A percentile compares a stretch with the other conserved stretches of the same genome.
These are phyloP conservation scores for Ennomos quercinarius DNA, from an alignment of 2,888 invertebrate genomes.

Conservation along the genomic window DNA sequence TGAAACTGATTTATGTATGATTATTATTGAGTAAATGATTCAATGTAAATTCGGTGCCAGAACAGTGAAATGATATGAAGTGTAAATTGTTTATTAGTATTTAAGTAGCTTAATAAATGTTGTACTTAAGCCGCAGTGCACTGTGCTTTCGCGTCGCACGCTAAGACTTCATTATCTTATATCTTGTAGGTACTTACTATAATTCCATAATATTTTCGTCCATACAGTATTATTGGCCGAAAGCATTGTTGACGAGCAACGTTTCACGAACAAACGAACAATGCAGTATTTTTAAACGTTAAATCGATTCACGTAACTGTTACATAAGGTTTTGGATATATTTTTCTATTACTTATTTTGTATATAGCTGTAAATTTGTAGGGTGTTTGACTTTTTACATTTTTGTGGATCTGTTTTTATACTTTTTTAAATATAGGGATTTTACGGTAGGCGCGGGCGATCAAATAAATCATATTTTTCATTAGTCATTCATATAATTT, in stretches of 20 bases:
- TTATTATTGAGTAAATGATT: conserved; percentile 6
- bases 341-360: conserved; percentile 67
- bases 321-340: conserved; percentile 72
- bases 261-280: conserved; percentile 62
- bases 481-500: conserved; percentile 42
- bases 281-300: conserved; percentile 74
- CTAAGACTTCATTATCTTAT: conserved; percentile 42
- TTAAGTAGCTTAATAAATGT: conserved; percentile 47
- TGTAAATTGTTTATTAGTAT: conserved; percentile 33
- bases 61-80: conserved; percentile 23
- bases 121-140: conserved; percentile 72
- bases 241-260: conserved; percentile 47
- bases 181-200: conserved; percentile 42
- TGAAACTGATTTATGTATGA: conserved; percentile 21
- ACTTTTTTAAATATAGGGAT: conserved; percentile 55
- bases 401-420: conserved; percentile 73
- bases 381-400: conserved; percentile 63
- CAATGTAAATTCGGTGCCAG: conserved; percentile 41
- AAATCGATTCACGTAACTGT: conserved; percentile 63
- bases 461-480: conserved; percentile 48
- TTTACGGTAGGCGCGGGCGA: conserved; percentile 47
- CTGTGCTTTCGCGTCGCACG: conserved; percentile 75
- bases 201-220: conserved; percentile 62
- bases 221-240: conserved; percentile 66
- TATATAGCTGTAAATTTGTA: conserved; percentile 83